phyloP scores from a whole-genome alignment of 2,888 invertebrate genomes.

The Malthinus flaveolus region DNA sequence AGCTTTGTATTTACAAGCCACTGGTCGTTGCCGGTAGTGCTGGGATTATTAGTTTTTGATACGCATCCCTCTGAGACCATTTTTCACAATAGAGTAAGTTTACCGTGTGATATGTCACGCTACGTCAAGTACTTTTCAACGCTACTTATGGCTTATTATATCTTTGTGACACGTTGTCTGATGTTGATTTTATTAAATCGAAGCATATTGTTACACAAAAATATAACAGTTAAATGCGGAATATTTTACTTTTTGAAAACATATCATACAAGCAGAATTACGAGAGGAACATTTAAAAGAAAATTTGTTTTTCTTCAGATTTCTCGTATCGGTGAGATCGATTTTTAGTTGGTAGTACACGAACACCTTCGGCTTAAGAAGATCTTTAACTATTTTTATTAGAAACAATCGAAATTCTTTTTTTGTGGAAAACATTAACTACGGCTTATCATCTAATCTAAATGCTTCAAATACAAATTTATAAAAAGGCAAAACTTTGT shows the following conservation, averaged over 20 bases:
- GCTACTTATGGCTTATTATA: slow-evolving; percentile 22
- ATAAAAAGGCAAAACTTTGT: too few relatives aligned
- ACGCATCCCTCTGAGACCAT: slow-evolving; percentile 30
- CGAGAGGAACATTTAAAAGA: too few relatives aligned
- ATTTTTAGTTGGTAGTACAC: too few relatives aligned
- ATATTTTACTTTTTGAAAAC: neutral
- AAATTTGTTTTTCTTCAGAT: too few relatives aligned
- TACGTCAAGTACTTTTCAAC: slow-evolving; percentile 30
- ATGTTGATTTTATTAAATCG: slow-evolving; percentile 21
- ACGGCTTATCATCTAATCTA: too few relatives aligned
- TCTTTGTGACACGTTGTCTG: slow-evolving; percentile 16
- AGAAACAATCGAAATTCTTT: too few relatives aligned
- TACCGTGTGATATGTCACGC: slow-evolving; percentile 35
- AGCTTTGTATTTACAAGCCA: slow-evolving; percentile 37
- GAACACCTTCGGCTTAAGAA: too few relatives aligned
- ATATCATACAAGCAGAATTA: too few relatives aligned
- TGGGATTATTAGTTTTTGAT: slow-evolving; percentile 38
- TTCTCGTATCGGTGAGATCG: too few relatives aligned
- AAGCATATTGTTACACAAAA: slow-evolving; percentile 15
- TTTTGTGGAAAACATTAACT: too few relatives aligned
- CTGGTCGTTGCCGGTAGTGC: slow-evolving; percentile 33
- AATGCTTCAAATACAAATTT: too few relatives aligned
- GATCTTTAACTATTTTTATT: too few relatives aligned
- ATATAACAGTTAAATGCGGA: slow-evolving; percentile 9
- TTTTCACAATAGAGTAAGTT: slow-evolving; percentile 32